Evolutionary conservation across 2,888 invertebrate genomes (phyloP).

Genomic region (Podabrus alpinus): DNA sequence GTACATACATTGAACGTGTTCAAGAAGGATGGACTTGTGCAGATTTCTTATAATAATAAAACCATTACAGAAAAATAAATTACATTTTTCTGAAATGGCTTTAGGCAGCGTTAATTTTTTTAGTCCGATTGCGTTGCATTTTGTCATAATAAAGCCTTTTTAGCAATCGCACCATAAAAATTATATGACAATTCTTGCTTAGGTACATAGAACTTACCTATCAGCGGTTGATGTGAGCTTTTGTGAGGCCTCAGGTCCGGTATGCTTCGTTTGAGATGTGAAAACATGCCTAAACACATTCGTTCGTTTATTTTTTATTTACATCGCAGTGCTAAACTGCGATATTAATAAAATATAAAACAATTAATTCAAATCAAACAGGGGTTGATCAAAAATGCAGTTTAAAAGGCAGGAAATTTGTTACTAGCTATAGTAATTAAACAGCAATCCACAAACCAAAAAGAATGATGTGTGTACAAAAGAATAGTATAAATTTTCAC

Average conservation of each 20-base stretch:
- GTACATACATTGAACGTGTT: constrained; percentile 23
- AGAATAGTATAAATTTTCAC: background rate
- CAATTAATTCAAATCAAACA: constrained; percentile 21
- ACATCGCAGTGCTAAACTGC: constrained; percentile 30
- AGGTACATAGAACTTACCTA: constrained; percentile 62
- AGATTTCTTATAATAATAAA: constrained; percentile 13
- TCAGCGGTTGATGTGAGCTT: constrained; percentile 73
- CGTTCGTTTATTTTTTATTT: constrained; percentile 48
- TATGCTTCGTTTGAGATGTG: constrained; percentile 86
- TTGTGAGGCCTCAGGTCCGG: constrained; percentile 80
- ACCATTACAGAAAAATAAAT: background rate
- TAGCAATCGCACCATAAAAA: constrained; percentile 6
- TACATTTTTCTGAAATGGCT: background rate
- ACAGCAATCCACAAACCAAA: constrained; percentile 1
- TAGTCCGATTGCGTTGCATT: background rate
- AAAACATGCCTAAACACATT: constrained; percentile 79
- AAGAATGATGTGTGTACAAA: background rate
- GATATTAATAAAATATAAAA: constrained; percentile 28
- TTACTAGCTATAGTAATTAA: constrained; percentile 13
- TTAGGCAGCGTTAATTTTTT: background rate
- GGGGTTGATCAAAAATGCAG: constrained; percentile 24
- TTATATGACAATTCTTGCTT: background rate
- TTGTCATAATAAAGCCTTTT: background rate
- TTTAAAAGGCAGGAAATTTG: constrained; percentile 15
- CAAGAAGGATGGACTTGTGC: constrained; percentile 26